Conservation (phyloP, 2,888 invertebrate genomes). For the Malachius bipustulatus region DNA sequence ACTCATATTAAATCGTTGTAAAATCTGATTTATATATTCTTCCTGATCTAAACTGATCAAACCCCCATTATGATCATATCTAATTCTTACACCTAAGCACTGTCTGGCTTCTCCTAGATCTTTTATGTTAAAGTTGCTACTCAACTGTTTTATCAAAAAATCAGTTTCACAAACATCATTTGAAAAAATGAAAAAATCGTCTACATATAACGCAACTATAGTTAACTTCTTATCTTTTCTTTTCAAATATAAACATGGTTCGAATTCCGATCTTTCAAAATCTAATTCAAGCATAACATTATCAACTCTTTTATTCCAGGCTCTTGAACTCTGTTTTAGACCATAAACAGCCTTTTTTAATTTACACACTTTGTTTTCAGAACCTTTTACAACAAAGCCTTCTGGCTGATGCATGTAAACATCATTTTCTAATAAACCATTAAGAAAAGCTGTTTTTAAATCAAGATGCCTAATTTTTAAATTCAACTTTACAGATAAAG, state of each 20-base stretch:
- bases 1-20: conserved; percentile 12
- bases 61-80: conserved; percentile 10
- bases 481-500: conserved; percentile 13
- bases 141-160: conserved; percentile 7
- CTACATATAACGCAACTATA: conserved; percentile 13
- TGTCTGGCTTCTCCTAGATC: conserved; percentile 9
- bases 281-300: conserved; percentile 11
- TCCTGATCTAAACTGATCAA: conserved; percentile 13
- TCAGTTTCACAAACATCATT: conserved; percentile 10
- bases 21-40: conserved; percentile 11
- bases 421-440: conserved; percentile 11
- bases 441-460: conserved; percentile 13
- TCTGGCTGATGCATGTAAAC: conserved; percentile 13
- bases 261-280: conserved; percentile 11
- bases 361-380: conserved; percentile 14
- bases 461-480: conserved; percentile 13
- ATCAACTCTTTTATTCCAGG: conserved; percentile 16
- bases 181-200: conserved; percentile 14
- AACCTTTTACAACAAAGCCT: conserved; percentile 9
- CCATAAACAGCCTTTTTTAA: conserved; percentile 17
- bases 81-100: conserved; percentile 8
- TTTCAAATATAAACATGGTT: conserved; percentile 15
- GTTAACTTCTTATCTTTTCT: conserved; percentile 4
- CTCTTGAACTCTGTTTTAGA: conserved; percentile 18
- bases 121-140: conserved; percentile 7